These are phyloP conservation scores for Leptopilina syphax DNA, from an alignment of 2,888 invertebrate species.

Conservation along the genomic window DNA sequence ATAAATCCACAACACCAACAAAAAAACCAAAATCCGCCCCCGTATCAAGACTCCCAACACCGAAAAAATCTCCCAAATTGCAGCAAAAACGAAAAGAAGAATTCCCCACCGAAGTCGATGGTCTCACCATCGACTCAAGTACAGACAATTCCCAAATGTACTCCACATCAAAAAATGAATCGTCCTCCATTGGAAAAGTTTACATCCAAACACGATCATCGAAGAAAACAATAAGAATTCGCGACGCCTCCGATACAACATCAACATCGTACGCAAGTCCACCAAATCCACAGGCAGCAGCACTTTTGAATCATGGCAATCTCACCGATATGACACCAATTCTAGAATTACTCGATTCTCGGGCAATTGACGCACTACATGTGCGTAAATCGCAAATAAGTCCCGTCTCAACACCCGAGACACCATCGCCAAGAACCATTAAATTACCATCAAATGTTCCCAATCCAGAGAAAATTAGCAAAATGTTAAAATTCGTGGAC, in stretches of 20 bases:
- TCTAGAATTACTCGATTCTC: conserved; percentile 70
- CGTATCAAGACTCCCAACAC: conserved; percentile 58
- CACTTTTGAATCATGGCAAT: conserved; percentile 48
- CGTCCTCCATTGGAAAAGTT: conserved; percentile 46
- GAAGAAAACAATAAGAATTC: conserved; percentile 57
- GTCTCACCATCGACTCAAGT: conserved; percentile 62
- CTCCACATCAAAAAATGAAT: conserved; percentile 54
- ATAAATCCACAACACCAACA: conserved; percentile 58
- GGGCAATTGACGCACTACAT: conserved; percentile 60
- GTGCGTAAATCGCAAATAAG: conserved; percentile 62
- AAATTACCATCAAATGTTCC: conserved; percentile 70
- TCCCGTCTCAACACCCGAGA: conserved; percentile 74
- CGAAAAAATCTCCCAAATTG: conserved; percentile 53
- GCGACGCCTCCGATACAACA: conserved; percentile 68
- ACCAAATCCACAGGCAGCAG: conserved; percentile 61
- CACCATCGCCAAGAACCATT: conserved; percentile 72
- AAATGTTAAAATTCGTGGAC: conserved; percentile 56
- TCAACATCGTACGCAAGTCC: conserved; percentile 73
- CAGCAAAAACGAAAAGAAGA: not conserved
- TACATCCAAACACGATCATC: conserved; percentile 56
- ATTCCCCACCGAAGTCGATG: conserved; percentile 49
- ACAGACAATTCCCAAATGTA: conserved; percentile 65
- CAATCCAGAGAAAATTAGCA: conserved; percentile 58
- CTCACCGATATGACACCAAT: conserved; percentile 66
- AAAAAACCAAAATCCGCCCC: conserved; percentile 62